A percentile compares a stretch with the other conserved stretches of the same genome.
phyloP scores from a whole-genome alignment of 1,140 invertebrate species.

The Leucophenga varia region DNA sequence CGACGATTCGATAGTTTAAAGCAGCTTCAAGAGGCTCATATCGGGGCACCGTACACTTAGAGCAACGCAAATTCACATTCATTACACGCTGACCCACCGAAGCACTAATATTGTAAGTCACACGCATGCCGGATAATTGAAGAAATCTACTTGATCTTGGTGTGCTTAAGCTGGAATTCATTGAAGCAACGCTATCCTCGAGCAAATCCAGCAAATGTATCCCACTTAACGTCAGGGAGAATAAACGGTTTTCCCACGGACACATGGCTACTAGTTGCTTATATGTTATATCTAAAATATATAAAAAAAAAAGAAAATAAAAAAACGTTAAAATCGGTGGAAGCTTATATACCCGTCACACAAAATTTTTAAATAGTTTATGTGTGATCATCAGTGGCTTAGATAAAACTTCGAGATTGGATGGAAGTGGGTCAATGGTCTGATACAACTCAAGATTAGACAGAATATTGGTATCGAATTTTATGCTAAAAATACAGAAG shows the following conservation, averaged over 20 bases:
- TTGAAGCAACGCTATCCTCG: conserved; percentile 61
- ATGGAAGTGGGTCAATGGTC: no score
- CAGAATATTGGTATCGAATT: no score
- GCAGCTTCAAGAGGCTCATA: conserved; percentile 59
- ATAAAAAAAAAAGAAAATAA: no score
- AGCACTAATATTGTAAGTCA: conserved; percentile 57
- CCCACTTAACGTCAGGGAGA: conserved; percentile 66
- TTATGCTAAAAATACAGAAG: no score
- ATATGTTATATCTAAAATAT: conserved; percentile 64
- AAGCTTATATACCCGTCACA: no score
- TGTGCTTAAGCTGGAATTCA: conserved; percentile 47
- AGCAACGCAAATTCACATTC: conserved; percentile 63
- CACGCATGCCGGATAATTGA: conserved; percentile 61
- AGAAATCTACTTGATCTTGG: conserved; percentile 58
- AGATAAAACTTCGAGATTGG: no score
- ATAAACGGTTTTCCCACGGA: conserved; percentile 75
- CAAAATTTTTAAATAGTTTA: no score
- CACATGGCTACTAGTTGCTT: conserved; percentile 66
- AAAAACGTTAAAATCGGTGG: no score
- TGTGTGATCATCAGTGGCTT: no score
- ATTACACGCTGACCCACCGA: conserved; percentile 61
- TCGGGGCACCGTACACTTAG: conserved; percentile 65
- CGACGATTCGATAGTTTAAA: conserved; percentile 65
- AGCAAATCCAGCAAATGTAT: conserved; percentile 63
- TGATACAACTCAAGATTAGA: no score